Evolutionary conservation across 1,140 invertebrate species (phyloP), one percentile per base, ranked within the genome.

Genomic region (Drosophila varians): DNA sequence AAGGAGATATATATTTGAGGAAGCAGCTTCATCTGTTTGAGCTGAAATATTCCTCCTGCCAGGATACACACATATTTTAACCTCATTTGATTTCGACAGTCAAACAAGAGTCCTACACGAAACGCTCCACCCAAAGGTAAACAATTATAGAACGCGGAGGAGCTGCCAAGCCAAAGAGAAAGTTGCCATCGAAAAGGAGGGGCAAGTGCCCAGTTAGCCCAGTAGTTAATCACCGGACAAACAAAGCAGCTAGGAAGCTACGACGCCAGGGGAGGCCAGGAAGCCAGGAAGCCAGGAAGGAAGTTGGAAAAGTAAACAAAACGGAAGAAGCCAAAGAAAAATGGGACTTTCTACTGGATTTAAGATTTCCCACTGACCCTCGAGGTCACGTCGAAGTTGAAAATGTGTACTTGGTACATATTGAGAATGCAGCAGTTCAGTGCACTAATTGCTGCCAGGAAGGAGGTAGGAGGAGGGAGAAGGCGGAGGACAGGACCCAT

Each of bases 161-260:
- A 34, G 38, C 45, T 28, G 28, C 11, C 4, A 25, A 3, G n/a
- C n/a, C 8, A 31, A 25, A 52, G 36, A 14, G 56, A 54, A 65
- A 53, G 25, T 31, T 31, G n/a, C 16, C 7, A 26, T 26, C 18
- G 19, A 25, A n/a, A 56, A 49, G 52, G 12, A 14, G 4, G 34
- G 34, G 12, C 34, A 12, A n/a, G n/a, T n/a, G n/a, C 7, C 53
- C 46, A 65, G 34, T 76, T 69, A 61, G 60, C 58, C n/a, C n/a
- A 60, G 77, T 71, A 77, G 80, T 86, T 86, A 86, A 86, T 86
- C 80, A 86, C 65, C 65, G 55, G 54, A 47, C 77, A 87, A 87
- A 69, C 62, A 70, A 49, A 74, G 62, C 61, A 64, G 47, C 36
- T 62, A 70, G 65, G 53, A 58, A 53, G 51, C n/a, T n/a, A n/a